These are phyloP conservation scores for Anoplolepis gracilipes DNA, from an alignment of 1,140 invertebrate genomes.

Conservation along the genomic window DNA sequence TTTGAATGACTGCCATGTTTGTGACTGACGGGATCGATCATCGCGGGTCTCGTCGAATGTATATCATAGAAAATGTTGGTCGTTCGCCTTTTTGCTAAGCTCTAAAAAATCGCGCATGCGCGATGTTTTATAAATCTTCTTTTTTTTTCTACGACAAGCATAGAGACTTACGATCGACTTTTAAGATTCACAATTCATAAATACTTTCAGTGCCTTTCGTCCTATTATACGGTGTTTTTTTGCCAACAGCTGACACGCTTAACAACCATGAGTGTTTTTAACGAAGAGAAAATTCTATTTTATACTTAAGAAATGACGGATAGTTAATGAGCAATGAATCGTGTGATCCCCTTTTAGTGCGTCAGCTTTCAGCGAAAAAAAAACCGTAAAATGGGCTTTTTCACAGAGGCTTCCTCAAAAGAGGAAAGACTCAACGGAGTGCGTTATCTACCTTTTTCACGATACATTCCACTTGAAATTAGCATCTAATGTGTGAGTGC, in stretches of 20 bases:
- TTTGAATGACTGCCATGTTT: conserved; percentile 28
- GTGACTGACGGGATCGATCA: conserved; percentile 2
- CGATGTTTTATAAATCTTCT: conserved; percentile 54
- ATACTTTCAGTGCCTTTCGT: conserved; percentile 68
- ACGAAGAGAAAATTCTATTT: neutral
- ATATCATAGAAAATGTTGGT: conserved; percentile 34
- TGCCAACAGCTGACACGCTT: conserved; percentile 3
- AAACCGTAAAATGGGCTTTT: neutral
- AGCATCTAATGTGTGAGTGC: conserved; percentile 61
- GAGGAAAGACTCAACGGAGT: neutral
- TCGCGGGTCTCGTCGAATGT: conserved; percentile 20
- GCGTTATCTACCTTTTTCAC: conserved; percentile 26
- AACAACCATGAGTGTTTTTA: conserved; percentile 2
- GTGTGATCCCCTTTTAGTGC: neutral
- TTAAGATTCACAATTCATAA: conserved; percentile 59
- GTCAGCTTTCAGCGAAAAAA: conserved; percentile 19
- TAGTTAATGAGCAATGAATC: conserved; percentile 8
- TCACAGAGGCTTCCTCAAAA: neutral
- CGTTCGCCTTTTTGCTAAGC: conserved; percentile 27
- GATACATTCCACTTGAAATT: conserved; percentile 76
- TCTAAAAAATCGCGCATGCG: conserved; percentile 14
- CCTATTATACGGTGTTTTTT: conserved; percentile 12
- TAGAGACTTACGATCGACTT: conserved; percentile 57
- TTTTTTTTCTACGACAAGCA: conserved; percentile 64
- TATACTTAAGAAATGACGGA: conserved; percentile 19